Conservation (phyloP, 2,113 vertebrate species). For the Eudorcas thomsonii region DNA sequence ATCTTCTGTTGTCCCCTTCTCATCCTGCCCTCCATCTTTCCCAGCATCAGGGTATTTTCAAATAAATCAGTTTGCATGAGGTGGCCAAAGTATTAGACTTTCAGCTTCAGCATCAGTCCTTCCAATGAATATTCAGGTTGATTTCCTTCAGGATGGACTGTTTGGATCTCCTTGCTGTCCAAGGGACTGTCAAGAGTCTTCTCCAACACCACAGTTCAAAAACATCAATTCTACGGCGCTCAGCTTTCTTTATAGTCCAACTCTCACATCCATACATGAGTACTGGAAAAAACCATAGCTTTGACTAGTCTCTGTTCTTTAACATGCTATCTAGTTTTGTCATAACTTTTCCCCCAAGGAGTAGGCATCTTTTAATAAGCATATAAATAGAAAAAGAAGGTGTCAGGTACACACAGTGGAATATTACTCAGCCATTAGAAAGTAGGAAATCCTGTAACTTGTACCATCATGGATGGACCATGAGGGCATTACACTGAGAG, state of each 20-base stretch:
- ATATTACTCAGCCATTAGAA: background rate
- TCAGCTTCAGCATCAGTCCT: background rate
- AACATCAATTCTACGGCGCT: rapidly evolving
- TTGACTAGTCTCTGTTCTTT: background rate
- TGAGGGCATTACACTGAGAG: background rate
- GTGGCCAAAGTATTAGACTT: background rate
- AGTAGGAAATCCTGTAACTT: background rate
- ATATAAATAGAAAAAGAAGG: background rate
- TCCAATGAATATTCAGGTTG: background rate
- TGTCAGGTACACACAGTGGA: background rate
- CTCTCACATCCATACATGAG: background rate
- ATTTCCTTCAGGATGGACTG: background rate
- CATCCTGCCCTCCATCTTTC: background rate
- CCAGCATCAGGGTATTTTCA: background rate
- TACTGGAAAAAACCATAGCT: background rate
- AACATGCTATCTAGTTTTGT: background rate
- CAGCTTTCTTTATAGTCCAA: background rate
- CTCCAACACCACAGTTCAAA: background rate
- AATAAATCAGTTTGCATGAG: background rate
- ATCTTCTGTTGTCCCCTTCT: background rate
- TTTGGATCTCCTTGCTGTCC: background rate
- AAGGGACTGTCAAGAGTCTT: background rate
- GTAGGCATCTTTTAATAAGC: background rate
- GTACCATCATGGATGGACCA: background rate
- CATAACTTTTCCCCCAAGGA: background rate